Percentiles rank a stretch among this genome's conserved stretches.
phyloP scores from a whole-genome alignment of 1,140 invertebrate species.

The Cepaea nemoralis region DNA sequence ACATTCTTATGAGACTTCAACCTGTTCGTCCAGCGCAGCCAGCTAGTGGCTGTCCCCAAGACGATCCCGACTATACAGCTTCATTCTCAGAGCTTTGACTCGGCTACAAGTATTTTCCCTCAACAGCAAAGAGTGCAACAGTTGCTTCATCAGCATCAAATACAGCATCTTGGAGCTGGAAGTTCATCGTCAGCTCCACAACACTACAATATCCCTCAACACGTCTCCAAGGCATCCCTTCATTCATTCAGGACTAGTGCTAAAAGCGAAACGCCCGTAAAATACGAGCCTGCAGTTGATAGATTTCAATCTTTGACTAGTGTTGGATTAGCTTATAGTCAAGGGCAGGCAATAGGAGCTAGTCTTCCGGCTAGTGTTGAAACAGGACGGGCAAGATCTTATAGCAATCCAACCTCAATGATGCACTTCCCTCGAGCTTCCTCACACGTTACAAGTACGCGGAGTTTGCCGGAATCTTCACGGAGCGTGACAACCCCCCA shows the following conservation, averaged over 20 bases:
- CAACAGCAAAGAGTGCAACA: not conserved
- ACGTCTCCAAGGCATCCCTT: too few species aligned
- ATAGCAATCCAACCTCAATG: slow-evolving; percentile 9
- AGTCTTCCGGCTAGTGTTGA: not conserved
- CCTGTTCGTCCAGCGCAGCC: not conserved
- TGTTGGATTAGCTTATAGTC: not conserved
- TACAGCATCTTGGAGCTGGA: not conserved
- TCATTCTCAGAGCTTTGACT: not conserved
- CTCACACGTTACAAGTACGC: not conserved
- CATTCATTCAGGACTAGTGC: not conserved
- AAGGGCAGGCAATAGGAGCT: not conserved
- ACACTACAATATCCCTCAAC: not conserved
- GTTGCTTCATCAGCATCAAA: not conserved
- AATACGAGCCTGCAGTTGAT: not conserved
- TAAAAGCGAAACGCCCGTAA: not conserved
- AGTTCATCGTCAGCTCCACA: not conserved
- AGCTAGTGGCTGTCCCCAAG: not conserved
- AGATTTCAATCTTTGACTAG: too few species aligned
- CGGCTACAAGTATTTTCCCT: not conserved
- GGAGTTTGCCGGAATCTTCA: not conserved
- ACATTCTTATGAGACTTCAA: not conserved
- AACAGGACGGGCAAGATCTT: not conserved
- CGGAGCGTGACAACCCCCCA: not conserved
- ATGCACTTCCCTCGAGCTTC: not conserved
- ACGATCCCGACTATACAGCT: not conserved